phyloP scores from a whole-genome alignment of 1,140 invertebrate genomes.

The Drosophila trapezifrons region DNA sequence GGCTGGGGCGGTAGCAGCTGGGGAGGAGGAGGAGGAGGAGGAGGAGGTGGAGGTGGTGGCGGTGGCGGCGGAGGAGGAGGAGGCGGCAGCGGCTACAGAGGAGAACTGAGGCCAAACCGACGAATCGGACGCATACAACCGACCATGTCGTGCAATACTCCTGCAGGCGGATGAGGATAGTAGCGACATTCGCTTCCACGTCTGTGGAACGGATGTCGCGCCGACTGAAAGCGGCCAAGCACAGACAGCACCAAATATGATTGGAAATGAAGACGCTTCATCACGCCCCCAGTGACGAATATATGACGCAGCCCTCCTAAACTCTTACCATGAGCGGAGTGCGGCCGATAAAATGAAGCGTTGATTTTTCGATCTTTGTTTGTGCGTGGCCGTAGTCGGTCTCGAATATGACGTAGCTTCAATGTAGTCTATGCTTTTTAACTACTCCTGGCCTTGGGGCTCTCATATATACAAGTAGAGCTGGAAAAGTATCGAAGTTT shows the following conservation, averaged over 20 bases:
- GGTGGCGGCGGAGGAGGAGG: constrained; percentile 42
- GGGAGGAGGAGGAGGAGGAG: constrained; percentile 25
- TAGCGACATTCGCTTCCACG: constrained; percentile 30
- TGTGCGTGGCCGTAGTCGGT: constrained; percentile 26
- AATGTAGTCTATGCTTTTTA: constrained; percentile 22
- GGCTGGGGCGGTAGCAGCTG: constrained; percentile 39
- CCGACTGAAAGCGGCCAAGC: constrained; percentile 3
- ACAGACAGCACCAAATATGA: neutral
- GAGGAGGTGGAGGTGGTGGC: constrained; percentile 45
- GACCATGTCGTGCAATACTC: constrained; percentile 40
- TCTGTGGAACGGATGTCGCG: constrained; percentile 37
- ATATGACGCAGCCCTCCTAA: constrained; percentile 46
- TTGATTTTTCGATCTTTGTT: constrained; percentile 23
- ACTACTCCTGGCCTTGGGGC: neutral
- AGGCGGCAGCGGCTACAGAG: constrained; percentile 30
- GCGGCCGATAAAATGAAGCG: constrained; percentile 18
- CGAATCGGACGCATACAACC: constrained; percentile 66
- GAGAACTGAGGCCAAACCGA: constrained; percentile 64
- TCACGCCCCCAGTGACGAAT: constrained; percentile 22
- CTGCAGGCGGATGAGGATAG: constrained; percentile 66
- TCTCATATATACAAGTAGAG: no score
- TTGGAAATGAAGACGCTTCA: neutral
- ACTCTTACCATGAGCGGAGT: constrained; percentile 47
- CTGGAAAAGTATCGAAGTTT: no score
- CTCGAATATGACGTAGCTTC: constrained; percentile 8